A percentile compares a stretch with the other conserved stretches of the same genome.
Conservation (phyloP, 2,113 vertebrate genomes). For the Ochotona princeps region DNA sequence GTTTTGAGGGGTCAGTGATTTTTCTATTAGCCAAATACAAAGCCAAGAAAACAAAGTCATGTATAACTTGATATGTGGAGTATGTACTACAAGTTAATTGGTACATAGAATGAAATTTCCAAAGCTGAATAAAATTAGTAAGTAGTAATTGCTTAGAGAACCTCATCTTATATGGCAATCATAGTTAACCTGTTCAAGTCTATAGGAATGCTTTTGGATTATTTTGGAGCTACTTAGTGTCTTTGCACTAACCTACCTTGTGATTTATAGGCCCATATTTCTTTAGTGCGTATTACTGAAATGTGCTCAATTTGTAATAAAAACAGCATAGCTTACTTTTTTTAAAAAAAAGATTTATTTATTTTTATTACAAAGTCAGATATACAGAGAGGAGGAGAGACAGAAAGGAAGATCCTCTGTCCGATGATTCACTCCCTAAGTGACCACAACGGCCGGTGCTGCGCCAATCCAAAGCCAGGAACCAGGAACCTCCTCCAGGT, state of each 20-base stretch:
- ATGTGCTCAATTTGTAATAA: slow-evolving; percentile 33
- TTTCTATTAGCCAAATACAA: not conserved
- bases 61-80: not conserved
- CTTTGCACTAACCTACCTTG: not conserved
- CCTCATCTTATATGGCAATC: not conserved
- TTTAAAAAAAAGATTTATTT: too few relatives aligned
- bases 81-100: not conserved
- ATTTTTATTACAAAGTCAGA: too few relatives aligned
- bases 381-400: too few relatives aligned
- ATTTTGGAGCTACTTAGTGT: not conserved
- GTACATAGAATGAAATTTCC: not conserved
- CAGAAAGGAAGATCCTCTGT: too few relatives aligned
- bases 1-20: not conserved
- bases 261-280: slow-evolving; percentile 21
- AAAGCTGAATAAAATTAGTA: not conserved
- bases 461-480: too few relatives aligned
- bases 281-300: slow-evolving; percentile 30
- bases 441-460: too few relatives aligned
- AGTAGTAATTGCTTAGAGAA: slow-evolving; percentile 19
- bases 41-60: not conserved
- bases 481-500: too few relatives aligned
- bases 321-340: not conserved
- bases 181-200: not conserved
- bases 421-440: too few relatives aligned
- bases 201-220: not conserved